phyloP scores from a whole-genome alignment of 2,113 vertebrate genomes.

The Phalacrocorax carbo region DNA sequence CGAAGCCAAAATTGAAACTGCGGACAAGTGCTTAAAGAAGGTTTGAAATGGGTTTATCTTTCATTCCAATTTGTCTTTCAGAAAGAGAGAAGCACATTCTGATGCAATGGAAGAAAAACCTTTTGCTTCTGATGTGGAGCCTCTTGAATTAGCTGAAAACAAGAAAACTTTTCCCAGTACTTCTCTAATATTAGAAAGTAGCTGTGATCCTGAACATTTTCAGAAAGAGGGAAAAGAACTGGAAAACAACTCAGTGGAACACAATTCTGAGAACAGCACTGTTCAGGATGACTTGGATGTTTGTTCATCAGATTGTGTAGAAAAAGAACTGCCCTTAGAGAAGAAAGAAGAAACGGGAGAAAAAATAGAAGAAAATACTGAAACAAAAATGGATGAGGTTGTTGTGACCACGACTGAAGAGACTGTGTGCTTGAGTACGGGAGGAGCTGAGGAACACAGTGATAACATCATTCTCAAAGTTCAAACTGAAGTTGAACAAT shows the following conservation, averaged over 20 bases:
- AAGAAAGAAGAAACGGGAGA: slow-evolving; percentile 27
- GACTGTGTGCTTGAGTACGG: background rate
- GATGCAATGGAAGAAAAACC: slow-evolving; percentile 49
- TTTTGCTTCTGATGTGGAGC: background rate
- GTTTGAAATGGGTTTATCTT: background rate
- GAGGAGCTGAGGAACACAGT: background rate
- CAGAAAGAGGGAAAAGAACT: slow-evolving; percentile 34
- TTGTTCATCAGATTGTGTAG: slow-evolving; percentile 11
- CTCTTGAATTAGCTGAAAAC: slow-evolving; percentile 42
- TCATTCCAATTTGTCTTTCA: slow-evolving; percentile 56
- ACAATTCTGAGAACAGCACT: background rate
- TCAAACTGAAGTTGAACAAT: slow-evolving; percentile 17
- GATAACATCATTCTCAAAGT: background rate
- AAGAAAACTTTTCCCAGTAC: background rate
- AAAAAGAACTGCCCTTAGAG: background rate
- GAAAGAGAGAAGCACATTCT: slow-evolving; percentile 35
- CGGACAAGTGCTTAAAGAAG: background rate
- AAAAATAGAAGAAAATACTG: background rate
- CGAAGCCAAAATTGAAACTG: background rate
- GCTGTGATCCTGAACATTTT: slow-evolving; percentile 6
- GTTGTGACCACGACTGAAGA: background rate
- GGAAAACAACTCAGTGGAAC: slow-evolving; percentile 1
- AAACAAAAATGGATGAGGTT: background rate
- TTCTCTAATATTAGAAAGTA: background rate
- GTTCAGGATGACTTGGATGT: background rate